phyloP scores from a whole-genome alignment of 2,797 vertebrate genomes.

The Hybognathus amarus region DNA sequence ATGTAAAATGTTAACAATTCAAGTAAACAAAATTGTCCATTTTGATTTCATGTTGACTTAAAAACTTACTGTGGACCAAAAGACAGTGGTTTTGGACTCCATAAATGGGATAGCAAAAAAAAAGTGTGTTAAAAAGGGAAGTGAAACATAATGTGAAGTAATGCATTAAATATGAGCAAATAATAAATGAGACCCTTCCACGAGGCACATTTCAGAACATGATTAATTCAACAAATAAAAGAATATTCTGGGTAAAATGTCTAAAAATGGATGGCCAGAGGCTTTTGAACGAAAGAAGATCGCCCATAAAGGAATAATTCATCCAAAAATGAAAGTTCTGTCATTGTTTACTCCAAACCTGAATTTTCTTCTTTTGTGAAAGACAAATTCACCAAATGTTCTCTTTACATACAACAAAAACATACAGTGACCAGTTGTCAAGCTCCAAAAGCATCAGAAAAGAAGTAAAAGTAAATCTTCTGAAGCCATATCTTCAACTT shows the following conservation, averaged over 20 bases:
- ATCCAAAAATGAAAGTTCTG: background rate
- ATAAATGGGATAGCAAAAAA: background rate
- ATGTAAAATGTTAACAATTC: too few relatives aligned
- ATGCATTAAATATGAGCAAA: slow-evolving; percentile 22
- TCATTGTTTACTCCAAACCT: background rate
- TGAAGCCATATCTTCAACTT: background rate
- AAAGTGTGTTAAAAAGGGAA: background rate
- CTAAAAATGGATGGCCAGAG: slow-evolving; percentile 11
- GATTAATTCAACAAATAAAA: background rate
- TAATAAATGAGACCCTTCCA: background rate
- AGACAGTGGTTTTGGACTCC: background rate
- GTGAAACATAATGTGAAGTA: background rate
- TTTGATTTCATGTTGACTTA: background rate
- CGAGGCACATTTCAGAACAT: background rate
- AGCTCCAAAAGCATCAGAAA: background rate
- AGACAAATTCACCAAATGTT: background rate
- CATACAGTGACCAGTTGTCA: background rate
- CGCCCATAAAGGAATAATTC: background rate
- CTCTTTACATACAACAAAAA: background rate
- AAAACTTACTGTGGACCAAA: background rate
- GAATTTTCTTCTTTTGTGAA: background rate
- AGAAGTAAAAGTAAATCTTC: background rate
- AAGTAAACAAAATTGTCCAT: background rate
- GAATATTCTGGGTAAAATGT: background rate
- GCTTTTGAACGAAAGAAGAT: background rate